Percentiles rank a stretch among this genome's conserved stretches.
Evolutionary conservation across 1,140 invertebrate species (phyloP).

Genomic region (Ips nitidus): DNA sequence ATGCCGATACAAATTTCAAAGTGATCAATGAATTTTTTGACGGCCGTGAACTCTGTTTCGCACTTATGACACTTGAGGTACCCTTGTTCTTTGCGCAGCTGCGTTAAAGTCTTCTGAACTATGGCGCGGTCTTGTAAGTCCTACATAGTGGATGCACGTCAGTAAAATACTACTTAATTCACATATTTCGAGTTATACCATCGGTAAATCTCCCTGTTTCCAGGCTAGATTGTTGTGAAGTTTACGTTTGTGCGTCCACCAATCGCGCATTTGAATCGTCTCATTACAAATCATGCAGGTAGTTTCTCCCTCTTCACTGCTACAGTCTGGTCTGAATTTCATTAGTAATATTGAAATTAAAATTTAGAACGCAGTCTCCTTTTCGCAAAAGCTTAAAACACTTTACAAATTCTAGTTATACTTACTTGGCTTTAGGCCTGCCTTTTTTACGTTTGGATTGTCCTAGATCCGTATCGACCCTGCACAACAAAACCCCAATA

Average conservation of each 20-base stretch:
- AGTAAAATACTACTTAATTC: no score
- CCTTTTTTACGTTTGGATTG: not conserved
- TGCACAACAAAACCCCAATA: not conserved
- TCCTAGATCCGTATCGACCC: not conserved
- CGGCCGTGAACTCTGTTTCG: not conserved
- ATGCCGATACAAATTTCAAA: constrained; percentile 28
- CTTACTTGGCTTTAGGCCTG: not conserved
- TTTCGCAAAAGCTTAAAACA: not conserved
- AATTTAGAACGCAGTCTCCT: not conserved
- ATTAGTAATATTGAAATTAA: not conserved
- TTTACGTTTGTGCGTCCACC: constrained; percentile 28
- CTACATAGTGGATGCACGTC: constrained; percentile 6
- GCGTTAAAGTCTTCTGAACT: constrained; percentile 20
- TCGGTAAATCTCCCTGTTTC: no score
- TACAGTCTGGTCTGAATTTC: not conserved
- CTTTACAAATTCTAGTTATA: not conserved
- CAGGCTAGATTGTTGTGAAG: no score
- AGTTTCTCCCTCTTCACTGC: constrained; percentile 19
- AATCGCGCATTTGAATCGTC: constrained; percentile 21
- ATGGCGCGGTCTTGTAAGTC: constrained; percentile 19
- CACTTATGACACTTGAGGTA: constrained; percentile 31
- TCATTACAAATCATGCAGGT: constrained; percentile 33
- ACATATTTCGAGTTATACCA: no score
- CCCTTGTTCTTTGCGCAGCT: constrained; percentile 9
- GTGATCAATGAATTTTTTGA: constrained; percentile 23